Conservation (phyloP, 2,113 vertebrate genomes). For the Odontophorus gujanensis region DNA sequence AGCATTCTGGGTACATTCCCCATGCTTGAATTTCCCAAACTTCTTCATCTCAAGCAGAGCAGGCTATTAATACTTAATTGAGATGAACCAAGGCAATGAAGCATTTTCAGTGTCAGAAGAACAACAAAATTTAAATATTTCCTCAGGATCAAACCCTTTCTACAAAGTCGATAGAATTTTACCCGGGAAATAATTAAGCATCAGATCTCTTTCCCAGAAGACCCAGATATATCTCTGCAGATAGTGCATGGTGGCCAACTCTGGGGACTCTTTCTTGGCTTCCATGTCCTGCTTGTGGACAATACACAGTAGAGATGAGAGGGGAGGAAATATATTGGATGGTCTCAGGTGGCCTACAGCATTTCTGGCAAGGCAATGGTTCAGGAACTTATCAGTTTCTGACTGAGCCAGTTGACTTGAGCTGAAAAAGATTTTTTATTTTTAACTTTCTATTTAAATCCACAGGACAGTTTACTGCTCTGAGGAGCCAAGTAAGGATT, state of each 20-base stretch:
- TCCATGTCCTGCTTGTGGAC: not conserved
- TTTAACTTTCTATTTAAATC: not conserved
- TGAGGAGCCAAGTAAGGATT: not conserved
- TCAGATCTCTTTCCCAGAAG: not conserved
- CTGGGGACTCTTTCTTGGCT: not conserved
- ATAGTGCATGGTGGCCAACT: not conserved
- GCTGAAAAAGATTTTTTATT: not conserved
- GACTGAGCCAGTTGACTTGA: not conserved
- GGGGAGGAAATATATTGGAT: not conserved
- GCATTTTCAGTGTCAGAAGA: not conserved
- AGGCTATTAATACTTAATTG: not conserved
- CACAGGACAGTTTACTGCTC: not conserved
- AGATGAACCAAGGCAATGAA: not conserved
- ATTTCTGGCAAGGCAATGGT: not conserved
- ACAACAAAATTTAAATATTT: not conserved
- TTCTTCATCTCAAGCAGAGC: not conserved
- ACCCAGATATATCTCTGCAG: not conserved
- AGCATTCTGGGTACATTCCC: not conserved
- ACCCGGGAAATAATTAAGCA: not conserved
- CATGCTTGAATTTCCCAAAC: conserved; percentile 12
- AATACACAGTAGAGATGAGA: not conserved
- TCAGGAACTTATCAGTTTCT: not conserved
- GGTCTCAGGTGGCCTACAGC: not conserved
- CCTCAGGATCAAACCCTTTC: not conserved
- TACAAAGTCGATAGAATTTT: not conserved